Conservation (phyloP, 2,113 vertebrate genomes). For the Ophiodon elongatus region DNA sequence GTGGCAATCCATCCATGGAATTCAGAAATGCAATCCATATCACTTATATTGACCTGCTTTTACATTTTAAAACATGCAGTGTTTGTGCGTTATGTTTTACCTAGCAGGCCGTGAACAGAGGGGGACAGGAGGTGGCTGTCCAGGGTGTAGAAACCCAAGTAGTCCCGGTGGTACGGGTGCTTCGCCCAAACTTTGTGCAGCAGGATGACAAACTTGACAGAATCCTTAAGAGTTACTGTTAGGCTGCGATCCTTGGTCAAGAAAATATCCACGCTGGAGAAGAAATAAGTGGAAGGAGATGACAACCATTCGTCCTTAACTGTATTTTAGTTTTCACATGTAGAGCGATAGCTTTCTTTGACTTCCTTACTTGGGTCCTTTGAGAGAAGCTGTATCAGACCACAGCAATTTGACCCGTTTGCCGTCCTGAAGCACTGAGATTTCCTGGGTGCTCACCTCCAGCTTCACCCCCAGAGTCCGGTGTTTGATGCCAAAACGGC, state of each 20-base stretch:
- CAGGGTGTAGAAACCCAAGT: conserved; percentile 93
- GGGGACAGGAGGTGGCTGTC: conserved; percentile 89
- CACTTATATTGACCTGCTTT: background rate
- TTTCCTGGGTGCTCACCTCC: conserved; percentile 87
- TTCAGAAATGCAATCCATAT: background rate
- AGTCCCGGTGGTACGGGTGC: conserved; percentile 89
- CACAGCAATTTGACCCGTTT: conserved; percentile 83
- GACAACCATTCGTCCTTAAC: background rate
- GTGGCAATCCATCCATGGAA: background rate
- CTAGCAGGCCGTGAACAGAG: conserved; percentile 91
- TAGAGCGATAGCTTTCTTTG: background rate
- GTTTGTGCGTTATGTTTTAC: conserved; percentile 78
- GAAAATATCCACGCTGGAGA: conserved; percentile 86
- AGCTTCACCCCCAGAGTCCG: conserved; percentile 83
- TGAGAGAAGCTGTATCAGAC: conserved; percentile 85
- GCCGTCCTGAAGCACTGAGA: conserved; percentile 84
- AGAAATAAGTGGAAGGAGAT: conserved; percentile 3
- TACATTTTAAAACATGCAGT: background rate
- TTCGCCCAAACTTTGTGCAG: conserved; percentile 93
- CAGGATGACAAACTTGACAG: conserved; percentile 90
- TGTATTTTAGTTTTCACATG: background rate
- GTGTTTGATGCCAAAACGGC: conserved; percentile 90
- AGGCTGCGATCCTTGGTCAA: conserved; percentile 88
- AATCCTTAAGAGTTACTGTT: conserved; percentile 86
- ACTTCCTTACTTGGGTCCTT: conserved; percentile 84